These are phyloP conservation scores for Nibea albiflora DNA, from an alignment of 2,113 vertebrate genomes.

Conservation along the genomic window DNA sequence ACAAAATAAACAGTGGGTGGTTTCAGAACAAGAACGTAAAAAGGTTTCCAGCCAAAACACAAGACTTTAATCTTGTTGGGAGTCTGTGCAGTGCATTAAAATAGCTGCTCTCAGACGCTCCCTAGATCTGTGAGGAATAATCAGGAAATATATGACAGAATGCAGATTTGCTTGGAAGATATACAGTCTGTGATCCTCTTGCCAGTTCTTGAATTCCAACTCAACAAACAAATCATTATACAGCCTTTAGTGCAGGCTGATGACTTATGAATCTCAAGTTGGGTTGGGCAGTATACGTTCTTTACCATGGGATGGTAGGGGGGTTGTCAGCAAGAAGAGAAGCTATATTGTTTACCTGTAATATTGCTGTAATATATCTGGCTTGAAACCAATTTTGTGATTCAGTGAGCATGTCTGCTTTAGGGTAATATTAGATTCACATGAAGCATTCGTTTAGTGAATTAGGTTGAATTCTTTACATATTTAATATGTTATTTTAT, in stretches of 20 bases:
- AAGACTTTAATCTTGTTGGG: conserved; percentile 1
- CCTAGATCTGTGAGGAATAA: neutral
- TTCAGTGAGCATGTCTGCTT: neutral
- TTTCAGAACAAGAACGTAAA: neutral
- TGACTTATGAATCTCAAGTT: conserved; percentile 21
- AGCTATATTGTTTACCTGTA: neutral
- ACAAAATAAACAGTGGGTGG: conserved; percentile 7
- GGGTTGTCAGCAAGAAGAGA: neutral
- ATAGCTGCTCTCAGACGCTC: conserved; percentile 34
- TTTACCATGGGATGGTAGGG: neutral
- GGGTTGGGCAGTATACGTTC: neutral
- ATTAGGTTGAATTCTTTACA: neutral
- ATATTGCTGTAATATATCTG: neutral
- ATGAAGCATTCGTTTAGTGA: neutral
- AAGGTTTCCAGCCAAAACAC: neutral
- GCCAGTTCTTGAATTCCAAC: conserved; percentile 19
- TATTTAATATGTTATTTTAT: neutral
- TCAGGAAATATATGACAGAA: conserved; percentile 15
- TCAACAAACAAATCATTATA: neutral
- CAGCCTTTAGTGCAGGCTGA: conserved; percentile 8
- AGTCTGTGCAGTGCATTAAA: conserved; percentile 24
- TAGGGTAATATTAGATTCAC: neutral
- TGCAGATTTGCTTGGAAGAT: conserved; percentile 14
- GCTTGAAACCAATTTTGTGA: neutral
- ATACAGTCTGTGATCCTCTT: neutral